Evolutionary conservation across 1,140 invertebrate species (phyloP), one percentile per base, ranked within the genome.

Genomic region (Nilaparvata lugens): DNA sequence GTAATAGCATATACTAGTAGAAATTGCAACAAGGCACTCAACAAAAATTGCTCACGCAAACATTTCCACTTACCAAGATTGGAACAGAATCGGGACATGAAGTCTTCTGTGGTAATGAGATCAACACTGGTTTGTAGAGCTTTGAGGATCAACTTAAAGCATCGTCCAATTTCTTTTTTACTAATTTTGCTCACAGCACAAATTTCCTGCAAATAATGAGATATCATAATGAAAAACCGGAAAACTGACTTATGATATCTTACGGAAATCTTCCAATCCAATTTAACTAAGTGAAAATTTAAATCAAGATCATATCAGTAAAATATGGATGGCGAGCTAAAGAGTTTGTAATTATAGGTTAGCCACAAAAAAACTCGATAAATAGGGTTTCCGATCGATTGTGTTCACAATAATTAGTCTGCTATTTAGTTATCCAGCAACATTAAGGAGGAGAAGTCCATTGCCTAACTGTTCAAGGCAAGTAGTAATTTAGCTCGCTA

Each of bases 121-220:
- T 99, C 95, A 0, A 99, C 95, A 62, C 89, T 97, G 0, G 97
- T 99, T 69, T 93, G 87, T 4, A 98, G 75, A 0, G 91, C 91
- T 70, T 94, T 93, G 4, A 96, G 72, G 67, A 98, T 98, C 25
- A 97, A 69, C 70, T 97, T 97, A 70, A 97, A 98, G 70, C 93
- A 95, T 66, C 96, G 76, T 2, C 97, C 97, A 67, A 99, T 99
- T 78, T 99, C 97, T 72, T 98, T 98, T 75, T 99, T 99, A 65
- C 95, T 97, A 51, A 99, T 94, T 78, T 96, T 97, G 69, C 94
- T 97, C 25, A 98, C 92, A 7, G 95, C 95, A 78, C 95, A 98
- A 54, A 98, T 98, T 83, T 98, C 95, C 75, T 79, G 67, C 38
- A 71, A 71, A 60, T 25, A 61, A 18, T 5, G 23, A 54, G 6